Conservation (phyloP, 2,113 vertebrate genomes). For the Dipodomys spectabilis region DNA sequence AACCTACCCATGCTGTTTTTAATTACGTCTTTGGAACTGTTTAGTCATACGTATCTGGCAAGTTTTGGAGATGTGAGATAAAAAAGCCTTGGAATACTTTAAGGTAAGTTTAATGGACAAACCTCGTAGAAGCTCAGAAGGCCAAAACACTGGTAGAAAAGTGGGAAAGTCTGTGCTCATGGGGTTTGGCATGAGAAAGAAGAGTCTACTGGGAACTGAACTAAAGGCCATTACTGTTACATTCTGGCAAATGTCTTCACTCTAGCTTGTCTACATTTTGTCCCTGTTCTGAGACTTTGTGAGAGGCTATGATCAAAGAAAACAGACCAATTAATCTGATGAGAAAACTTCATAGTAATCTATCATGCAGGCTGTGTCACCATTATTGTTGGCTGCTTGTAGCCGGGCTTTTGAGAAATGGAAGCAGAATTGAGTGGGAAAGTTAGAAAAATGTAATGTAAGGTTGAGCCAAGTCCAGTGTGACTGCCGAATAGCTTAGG, state of each 20-base stretch:
- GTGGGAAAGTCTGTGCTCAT: neutral
- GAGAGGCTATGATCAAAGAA: neutral
- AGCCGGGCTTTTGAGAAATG: neutral
- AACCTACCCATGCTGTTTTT: neutral
- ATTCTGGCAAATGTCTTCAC: neutral
- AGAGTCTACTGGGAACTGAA: neutral
- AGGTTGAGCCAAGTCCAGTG: neutral
- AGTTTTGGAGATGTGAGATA: neutral
- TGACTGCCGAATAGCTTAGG: neutral
- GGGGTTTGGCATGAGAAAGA: too few species aligned
- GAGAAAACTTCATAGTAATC: neutral
- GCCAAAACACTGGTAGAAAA: neutral
- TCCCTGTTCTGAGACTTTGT: neutral
- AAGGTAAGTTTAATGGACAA: too few species aligned
- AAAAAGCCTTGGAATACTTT: too few species aligned
- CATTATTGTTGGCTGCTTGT: neutral
- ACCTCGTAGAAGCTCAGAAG: neutral
- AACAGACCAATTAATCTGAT: neutral
- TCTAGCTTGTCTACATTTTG: neutral
- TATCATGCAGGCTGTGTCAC: too few species aligned
- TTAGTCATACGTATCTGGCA: neutral
- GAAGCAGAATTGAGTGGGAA: neutral
- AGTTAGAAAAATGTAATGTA: neutral
- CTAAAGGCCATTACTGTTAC: neutral
- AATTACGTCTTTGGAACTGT: neutral